Evolutionary conservation across 2,113 vertebrate genomes (phyloP).

Genomic region (Pao palembangensis): DNA sequence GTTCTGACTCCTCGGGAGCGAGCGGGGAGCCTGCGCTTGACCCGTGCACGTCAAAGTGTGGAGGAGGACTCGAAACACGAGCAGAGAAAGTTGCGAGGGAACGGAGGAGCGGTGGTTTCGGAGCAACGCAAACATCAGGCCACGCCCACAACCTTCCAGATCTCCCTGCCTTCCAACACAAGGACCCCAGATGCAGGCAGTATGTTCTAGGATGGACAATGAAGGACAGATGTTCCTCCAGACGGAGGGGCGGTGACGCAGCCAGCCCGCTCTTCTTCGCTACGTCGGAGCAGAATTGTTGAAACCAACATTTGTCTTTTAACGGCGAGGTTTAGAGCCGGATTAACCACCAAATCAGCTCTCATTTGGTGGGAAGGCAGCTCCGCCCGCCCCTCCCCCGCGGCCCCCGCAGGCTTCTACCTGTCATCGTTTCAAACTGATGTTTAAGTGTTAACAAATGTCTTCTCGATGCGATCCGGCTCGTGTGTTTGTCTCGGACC

Average conservation of each 20-base stretch:
- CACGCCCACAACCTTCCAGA: not conserved
- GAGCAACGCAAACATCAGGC: constrained; percentile 11
- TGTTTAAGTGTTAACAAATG: not conserved
- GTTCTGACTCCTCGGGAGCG: constrained; percentile 33
- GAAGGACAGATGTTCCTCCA: too few species aligned
- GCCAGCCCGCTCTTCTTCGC: too few species aligned
- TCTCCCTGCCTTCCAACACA: too few species aligned
- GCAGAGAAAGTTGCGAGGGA: not conserved
- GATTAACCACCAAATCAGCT: constrained; percentile 57
- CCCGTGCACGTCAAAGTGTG: constrained; percentile 59
- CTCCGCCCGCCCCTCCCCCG: not conserved
- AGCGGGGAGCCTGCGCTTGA: constrained; percentile 45
- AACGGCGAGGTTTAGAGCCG: constrained; percentile 55
- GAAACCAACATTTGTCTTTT: not conserved
- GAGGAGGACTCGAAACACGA: constrained; percentile 59
- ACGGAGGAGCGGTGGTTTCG: constrained; percentile 23
- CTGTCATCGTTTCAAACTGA: not conserved
- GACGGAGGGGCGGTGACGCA: too few species aligned
- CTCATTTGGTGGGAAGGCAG: constrained; percentile 49
- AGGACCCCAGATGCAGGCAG: too few species aligned
- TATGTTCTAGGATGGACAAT: too few species aligned
- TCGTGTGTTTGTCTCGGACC: not conserved
- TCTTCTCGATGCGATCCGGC: not conserved
- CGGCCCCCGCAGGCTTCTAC: not conserved
- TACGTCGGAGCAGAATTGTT: too few species aligned